phyloP scores from a whole-genome alignment of 2,888 invertebrate species.

The Mythimna ferrago region DNA sequence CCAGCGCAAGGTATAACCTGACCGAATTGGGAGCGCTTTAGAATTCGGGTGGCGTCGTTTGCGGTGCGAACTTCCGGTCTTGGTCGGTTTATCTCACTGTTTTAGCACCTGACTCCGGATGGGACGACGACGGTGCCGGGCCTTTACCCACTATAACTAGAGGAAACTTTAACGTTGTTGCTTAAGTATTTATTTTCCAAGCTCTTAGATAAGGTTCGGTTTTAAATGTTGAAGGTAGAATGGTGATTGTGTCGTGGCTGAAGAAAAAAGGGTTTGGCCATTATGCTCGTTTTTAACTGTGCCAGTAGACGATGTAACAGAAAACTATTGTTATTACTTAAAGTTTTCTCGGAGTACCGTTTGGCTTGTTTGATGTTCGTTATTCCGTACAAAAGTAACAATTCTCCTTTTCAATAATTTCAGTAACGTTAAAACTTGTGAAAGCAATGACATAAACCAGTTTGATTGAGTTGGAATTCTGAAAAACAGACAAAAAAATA shows the following conservation, averaged over 20 bases:
- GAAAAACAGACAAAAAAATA: neutral
- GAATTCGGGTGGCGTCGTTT: constrained; percentile 48
- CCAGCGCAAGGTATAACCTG: constrained; percentile 41
- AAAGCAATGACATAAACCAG: neutral
- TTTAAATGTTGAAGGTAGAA: constrained; percentile 41
- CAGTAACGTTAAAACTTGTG: neutral
- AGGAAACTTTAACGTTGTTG: constrained; percentile 65
- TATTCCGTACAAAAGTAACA: neutral
- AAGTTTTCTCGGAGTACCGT: neutral
- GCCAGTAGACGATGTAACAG: neutral
- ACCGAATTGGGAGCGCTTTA: constrained; percentile 45
- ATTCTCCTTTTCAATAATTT: neutral
- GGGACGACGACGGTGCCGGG: constrained; percentile 58
- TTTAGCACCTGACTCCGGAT: constrained; percentile 76
- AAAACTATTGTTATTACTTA: constrained; percentile 14
- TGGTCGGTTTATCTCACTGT: constrained; percentile 73
- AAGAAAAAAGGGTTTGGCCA: constrained; percentile 3
- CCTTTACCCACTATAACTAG: constrained; percentile 62
- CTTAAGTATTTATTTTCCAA: constrained; percentile 59
- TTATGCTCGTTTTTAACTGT: constrained; percentile 21
- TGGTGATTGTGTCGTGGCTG: constrained; percentile 28
- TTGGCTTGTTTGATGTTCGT: neutral
- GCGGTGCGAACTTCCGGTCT: constrained; percentile 56
- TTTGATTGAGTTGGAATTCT: neutral
- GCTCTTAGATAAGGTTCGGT: constrained; percentile 50